Conservation (phyloP, 37 sponge, comb jelly and placozoan genomes). For the Axinella damicornis region DNA sequence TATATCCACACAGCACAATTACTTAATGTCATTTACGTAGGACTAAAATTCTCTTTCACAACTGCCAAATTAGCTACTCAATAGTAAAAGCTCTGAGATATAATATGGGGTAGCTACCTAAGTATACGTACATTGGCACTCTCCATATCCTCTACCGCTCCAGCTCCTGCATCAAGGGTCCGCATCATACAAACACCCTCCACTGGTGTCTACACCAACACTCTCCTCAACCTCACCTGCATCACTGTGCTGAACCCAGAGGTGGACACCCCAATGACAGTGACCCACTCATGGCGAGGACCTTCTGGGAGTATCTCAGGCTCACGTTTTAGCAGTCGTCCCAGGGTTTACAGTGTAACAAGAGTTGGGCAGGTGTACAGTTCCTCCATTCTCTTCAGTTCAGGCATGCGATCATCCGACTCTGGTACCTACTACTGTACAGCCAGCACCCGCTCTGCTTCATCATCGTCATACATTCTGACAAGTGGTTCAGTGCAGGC, state of each 20-base stretch:
- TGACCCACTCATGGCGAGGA: slow-evolving; percentile 7
- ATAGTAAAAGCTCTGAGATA: too few relatives aligned
- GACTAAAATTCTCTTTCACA: too few relatives aligned
- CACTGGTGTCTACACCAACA: slow-evolving; percentile 8
- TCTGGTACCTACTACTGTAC: neutral
- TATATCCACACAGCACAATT: too few relatives aligned
- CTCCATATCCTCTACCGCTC: neutral
- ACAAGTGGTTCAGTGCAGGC: neutral
- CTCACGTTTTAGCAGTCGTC: too few relatives aligned
- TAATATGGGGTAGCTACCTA: too few relatives aligned
- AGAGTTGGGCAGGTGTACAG: too few relatives aligned
- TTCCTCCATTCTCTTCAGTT: too few relatives aligned
- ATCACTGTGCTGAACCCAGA: slow-evolving; percentile 5
- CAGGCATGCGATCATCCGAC: neutral
- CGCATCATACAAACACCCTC: neutral
- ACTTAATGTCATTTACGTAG: too few relatives aligned
- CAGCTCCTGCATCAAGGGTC: slow-evolving; percentile 6
- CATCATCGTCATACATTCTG: neutral
- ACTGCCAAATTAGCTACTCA: too few relatives aligned
- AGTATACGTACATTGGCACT: too few relatives aligned
- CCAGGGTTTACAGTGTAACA: too few relatives aligned
- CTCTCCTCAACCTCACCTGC: slow-evolving; percentile 10
- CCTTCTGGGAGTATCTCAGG: neutral
- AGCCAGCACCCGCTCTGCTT: neutral
- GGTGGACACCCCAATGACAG: slow-evolving; percentile 5